These are phyloP conservation scores for Notothenia coriiceps DNA, from an alignment of 2,113 vertebrate species.

Conservation along the genomic window DNA sequence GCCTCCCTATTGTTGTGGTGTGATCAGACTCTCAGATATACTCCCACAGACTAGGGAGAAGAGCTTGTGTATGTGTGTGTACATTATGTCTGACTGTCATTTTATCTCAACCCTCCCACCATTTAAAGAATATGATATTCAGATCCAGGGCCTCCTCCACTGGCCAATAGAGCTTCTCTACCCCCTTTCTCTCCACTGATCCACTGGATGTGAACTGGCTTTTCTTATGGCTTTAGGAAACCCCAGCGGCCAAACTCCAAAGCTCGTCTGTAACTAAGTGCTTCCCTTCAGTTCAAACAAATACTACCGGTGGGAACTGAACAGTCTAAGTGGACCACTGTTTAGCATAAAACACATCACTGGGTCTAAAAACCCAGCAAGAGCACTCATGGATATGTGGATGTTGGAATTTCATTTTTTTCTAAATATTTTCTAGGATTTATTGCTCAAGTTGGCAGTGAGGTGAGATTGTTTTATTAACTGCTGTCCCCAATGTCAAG, in stretches of 20 bases:
- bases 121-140: constrained; percentile 64
- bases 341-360: neutral
- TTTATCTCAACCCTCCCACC: constrained; percentile 27
- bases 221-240: constrained; percentile 76
- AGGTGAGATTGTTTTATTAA: neutral
- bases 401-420: neutral
- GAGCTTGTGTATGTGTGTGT: constrained; percentile 17
- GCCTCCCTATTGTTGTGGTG: constrained; percentile 84
- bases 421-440: neutral
- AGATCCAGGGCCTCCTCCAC: constrained; percentile 48
- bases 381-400: neutral
- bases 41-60: constrained; percentile 76
- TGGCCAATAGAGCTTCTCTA: constrained; percentile 11
- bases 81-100: constrained; percentile 28
- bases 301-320: constrained; percentile 28
- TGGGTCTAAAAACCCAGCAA: neutral
- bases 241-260: constrained; percentile 70
- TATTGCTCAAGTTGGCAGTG: neutral
- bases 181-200: constrained; percentile 15
- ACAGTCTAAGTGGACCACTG: neutral
- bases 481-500: neutral
- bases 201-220: constrained; percentile 64
- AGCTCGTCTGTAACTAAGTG: constrained; percentile 55
- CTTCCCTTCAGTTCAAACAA: constrained; percentile 73
- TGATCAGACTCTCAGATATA: constrained; percentile 76